These are phyloP conservation scores for Orchesella cincta DNA, from an alignment of 1,140 invertebrate species.

Conservation along the genomic window DNA sequence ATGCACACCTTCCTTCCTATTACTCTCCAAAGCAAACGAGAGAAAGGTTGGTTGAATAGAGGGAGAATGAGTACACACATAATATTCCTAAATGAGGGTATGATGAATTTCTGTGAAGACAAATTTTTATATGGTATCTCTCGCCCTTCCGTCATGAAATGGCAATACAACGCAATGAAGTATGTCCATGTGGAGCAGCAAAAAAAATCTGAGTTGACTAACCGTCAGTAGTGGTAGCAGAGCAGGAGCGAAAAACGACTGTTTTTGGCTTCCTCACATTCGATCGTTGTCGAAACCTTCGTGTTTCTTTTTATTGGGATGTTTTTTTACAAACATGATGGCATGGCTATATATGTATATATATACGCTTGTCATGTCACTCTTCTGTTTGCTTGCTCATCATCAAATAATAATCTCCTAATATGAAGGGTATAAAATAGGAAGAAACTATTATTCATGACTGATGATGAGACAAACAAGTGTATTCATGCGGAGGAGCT, in stretches of 20 bases:
- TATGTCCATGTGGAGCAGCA: too few species aligned
- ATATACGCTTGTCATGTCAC: not conserved
- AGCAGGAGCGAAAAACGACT: not conserved
- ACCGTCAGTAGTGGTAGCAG: not conserved
- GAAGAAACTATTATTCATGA: not conserved
- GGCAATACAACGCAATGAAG: not conserved
- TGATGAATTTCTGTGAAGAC: too few species aligned
- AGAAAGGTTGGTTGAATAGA: too few species aligned
- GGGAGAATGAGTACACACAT: too few species aligned
- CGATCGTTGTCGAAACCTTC: too few species aligned
- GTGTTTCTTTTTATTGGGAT: too few species aligned
- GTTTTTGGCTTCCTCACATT: not conserved
- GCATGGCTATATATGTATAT: too few species aligned
- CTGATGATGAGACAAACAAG: not conserved
- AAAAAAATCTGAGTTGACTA: not conserved
- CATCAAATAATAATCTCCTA: not conserved
- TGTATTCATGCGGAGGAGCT: slow-evolving; percentile 1
- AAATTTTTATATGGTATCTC: slow-evolving; percentile 20
- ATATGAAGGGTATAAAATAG: not conserved
- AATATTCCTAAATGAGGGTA: too few species aligned
- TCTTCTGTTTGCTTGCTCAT: not conserved
- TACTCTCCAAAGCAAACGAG: too few species aligned
- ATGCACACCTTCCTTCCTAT: too few species aligned
- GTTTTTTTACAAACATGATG: too few species aligned
- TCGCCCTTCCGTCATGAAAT: not conserved